These are phyloP conservation scores for Ichneumoninae sp. DNA, from an alignment of 2,888 invertebrate genomes.

Conservation along the genomic window DNA sequence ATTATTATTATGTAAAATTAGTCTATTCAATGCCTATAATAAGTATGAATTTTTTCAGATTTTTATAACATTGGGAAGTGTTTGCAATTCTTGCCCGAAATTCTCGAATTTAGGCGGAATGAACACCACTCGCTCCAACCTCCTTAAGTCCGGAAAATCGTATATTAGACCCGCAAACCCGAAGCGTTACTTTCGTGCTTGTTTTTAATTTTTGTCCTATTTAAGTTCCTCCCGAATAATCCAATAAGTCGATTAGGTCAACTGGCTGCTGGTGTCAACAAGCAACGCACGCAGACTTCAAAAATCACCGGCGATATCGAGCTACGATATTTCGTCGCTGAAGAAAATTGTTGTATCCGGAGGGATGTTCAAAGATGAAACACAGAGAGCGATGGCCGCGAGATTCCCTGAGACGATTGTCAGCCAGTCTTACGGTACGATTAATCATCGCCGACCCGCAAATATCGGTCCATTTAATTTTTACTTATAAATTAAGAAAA, in stretches of 20 bases:
- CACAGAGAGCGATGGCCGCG: conserved; percentile 63
- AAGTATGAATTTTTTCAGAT: too few species aligned
- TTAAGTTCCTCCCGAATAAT: too few species aligned
- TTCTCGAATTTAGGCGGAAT: too few species aligned
- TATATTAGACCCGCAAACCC: too few species aligned
- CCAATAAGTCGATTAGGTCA: not conserved
- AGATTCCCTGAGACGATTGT: conserved; percentile 68
- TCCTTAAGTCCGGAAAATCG: too few species aligned
- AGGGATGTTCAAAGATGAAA: conserved; percentile 70
- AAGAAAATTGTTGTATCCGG: conserved; percentile 53
- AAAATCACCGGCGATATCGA: conserved; percentile 52
- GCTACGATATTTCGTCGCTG: conserved; percentile 72
- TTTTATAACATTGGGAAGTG: too few species aligned
- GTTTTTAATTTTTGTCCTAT: too few species aligned
- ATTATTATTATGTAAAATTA: too few species aligned
- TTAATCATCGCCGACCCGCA: not conserved
- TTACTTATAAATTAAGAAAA: not conserved
- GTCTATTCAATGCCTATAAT: too few species aligned
- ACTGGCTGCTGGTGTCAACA: conserved; percentile 5
- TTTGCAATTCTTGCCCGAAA: too few species aligned
- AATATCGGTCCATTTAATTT: not conserved
- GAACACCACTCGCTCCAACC: rapidly evolving
- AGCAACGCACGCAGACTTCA: not conserved
- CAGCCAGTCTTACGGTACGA: conserved; percentile 71
- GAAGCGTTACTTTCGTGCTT: too few species aligned